Evolutionary conservation across 2,113 vertebrate genomes (phyloP), one percentile per base, ranked within the genome.

Genomic region (Tyrannus savana): DNA sequence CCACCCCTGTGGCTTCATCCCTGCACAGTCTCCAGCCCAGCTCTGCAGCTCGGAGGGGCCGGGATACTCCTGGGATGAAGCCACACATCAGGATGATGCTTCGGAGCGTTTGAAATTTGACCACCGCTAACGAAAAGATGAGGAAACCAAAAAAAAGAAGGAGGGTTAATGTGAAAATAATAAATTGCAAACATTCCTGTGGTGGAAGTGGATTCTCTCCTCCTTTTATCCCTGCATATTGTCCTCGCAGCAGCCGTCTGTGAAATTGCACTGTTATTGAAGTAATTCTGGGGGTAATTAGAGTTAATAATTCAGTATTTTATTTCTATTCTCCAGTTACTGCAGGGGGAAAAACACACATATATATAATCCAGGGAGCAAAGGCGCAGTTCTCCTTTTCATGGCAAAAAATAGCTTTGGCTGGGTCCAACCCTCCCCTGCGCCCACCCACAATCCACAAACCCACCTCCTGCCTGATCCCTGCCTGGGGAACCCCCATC

Each of bases 231-330:
- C 96, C 95, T 92, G 94, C 92, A 89, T 67, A 97, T 97, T 97
- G 97, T 97, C 97, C 96, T 97, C 91, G 49, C 95, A 97, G 97
- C 97, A 97, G 97, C 96, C 96, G 94, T 95, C 97, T 97, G 97
- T 97, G 96, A 97, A 97, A 97, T 97, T 96, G 95, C 91, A 73
- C 96, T 96, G 96, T 97, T 97, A 97, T 97, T 97, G 97, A 97
- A 97, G 96, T 97, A 97, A 97, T 97, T 97, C 97, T 97, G 97
- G 96, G 96, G 96, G 95, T 97, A 97, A 97, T 97, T 97, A 97
- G 96, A 97, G 95, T 97, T 97, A 97, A 97, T 97, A 97, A 97
- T 97, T 97, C 96, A 95, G 96, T 95, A 97, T 97, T 97, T 97
- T 96, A 97, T 97, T 97, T 97, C 96, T 97, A 96, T 96, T 97